Evolutionary conservation across 2,888 invertebrate genomes (phyloP).

Genomic region (Andrena minutula): DNA sequence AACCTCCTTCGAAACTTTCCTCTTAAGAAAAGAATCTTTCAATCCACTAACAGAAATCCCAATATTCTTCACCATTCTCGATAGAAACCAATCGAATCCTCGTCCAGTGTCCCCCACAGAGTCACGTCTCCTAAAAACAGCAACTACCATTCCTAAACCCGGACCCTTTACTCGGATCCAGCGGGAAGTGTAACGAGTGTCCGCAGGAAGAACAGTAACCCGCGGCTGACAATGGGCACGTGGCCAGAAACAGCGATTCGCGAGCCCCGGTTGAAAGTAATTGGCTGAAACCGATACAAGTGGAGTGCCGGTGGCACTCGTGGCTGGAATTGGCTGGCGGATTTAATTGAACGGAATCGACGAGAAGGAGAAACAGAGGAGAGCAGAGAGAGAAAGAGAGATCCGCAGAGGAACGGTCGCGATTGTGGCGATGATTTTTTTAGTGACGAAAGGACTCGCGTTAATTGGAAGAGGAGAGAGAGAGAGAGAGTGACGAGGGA

Average conservation of each 20-base stretch:
- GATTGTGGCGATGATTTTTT: conserved; percentile 57
- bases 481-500: neutral
- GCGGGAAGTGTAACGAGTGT: conserved; percentile 40
- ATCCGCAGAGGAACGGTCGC: conserved; percentile 14
- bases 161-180: neutral
- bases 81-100: too few species aligned
- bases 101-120: too few species aligned
- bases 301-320: conserved; percentile 69
- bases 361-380: conserved; percentile 40
- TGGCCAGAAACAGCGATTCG: conserved; percentile 62
- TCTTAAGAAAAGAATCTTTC: too few species aligned
- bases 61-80: too few species aligned
- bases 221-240: conserved; percentile 71
- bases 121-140: neutral
- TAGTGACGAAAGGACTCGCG: conserved; percentile 14
- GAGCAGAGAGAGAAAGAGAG: conserved; percentile 13
- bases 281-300: conserved; percentile 81
- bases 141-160: neutral
- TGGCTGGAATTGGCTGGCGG: conserved; percentile 64
- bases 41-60: neutral
- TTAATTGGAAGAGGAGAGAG: conserved; percentile 60
- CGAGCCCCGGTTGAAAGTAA: conserved; percentile 69
- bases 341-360: conserved; percentile 74
- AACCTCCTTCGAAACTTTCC: neutral
- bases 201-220: conserved; percentile 22